phyloP scores from a whole-genome alignment of 2,888 invertebrate species.

The Drosophila kokeensis region DNA sequence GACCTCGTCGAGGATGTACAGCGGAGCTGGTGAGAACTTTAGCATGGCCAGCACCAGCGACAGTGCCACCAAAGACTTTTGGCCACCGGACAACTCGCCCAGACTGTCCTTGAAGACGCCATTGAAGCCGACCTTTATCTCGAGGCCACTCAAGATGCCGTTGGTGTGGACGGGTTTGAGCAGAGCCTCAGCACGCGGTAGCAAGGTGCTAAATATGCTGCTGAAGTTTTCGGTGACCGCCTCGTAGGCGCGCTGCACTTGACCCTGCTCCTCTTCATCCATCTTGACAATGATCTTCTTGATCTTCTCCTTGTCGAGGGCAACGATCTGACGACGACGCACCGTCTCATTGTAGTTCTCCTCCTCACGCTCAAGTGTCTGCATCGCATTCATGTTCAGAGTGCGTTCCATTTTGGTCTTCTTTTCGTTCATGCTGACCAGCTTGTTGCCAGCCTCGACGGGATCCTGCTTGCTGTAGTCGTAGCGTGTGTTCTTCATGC shows the following conservation, averaged over 20 bases:
- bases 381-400: conserved; percentile 94
- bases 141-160: conserved; percentile 91
- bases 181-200: conserved; percentile 95
- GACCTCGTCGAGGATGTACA: conserved; percentile 99
- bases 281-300: conserved; percentile 92
- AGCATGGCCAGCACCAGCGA: conserved; percentile 98
- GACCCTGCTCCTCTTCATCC: conserved; percentile 95
- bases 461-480: conserved; percentile 89
- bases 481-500: conserved; percentile 89
- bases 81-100: conserved; percentile 98
- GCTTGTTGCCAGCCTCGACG: conserved; percentile 84
- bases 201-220: conserved; percentile 95
- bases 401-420: conserved; percentile 89
- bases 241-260: conserved; percentile 92
- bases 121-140: conserved; percentile 96
- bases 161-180: conserved; percentile 88
- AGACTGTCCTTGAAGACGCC: conserved; percentile 98
- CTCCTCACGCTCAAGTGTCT: conserved; percentile 93
- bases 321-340: conserved; percentile 90
- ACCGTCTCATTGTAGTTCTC: conserved; percentile 89
- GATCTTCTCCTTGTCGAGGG: conserved; percentile 91
- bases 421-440: conserved; percentile 85
- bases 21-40: conserved; percentile 98
- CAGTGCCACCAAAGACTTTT: conserved; percentile 97
- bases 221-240: conserved; percentile 97